These are phyloP conservation scores for Lynx canadensis DNA, from an alignment of 2,113 vertebrate species.

Conservation along the genomic window DNA sequence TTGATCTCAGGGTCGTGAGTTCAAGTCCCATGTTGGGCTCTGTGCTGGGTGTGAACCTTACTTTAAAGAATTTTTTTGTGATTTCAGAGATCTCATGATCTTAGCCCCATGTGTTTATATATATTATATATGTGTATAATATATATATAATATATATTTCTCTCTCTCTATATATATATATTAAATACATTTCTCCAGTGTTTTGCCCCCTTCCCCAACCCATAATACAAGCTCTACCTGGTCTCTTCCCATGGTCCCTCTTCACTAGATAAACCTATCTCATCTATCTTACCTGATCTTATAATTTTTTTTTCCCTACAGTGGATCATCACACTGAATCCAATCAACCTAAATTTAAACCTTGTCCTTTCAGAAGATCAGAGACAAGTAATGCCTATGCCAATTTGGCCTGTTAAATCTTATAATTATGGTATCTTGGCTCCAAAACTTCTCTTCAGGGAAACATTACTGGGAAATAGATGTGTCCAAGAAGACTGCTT, in stretches of 20 bases:
- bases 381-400: conserved; percentile 56
- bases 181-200: neutral
- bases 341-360: conserved; percentile 62
- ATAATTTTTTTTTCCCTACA: neutral
- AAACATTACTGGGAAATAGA: conserved; percentile 77
- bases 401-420: conserved; percentile 66
- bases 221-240: neutral
- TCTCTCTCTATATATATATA: neutral
- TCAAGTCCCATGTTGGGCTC: no score
- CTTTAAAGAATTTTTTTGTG: no score
- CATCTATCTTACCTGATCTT: neutral
- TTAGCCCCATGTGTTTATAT: neutral
- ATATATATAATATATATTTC: neutral
- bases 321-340: conserved; percentile 66
- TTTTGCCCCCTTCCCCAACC: neutral
- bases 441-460: conserved; percentile 65
- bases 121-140: neutral
- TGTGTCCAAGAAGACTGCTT: conserved; percentile 61
- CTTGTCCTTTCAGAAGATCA: conserved; percentile 70
- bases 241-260: neutral
- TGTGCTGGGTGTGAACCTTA: no score
- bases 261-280: neutral
- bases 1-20: no score
- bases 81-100: neutral
- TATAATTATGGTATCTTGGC: conserved; percentile 53